phyloP scores from a whole-genome alignment of 1,140 invertebrate species.

The Sweltsa coloradensis region DNA sequence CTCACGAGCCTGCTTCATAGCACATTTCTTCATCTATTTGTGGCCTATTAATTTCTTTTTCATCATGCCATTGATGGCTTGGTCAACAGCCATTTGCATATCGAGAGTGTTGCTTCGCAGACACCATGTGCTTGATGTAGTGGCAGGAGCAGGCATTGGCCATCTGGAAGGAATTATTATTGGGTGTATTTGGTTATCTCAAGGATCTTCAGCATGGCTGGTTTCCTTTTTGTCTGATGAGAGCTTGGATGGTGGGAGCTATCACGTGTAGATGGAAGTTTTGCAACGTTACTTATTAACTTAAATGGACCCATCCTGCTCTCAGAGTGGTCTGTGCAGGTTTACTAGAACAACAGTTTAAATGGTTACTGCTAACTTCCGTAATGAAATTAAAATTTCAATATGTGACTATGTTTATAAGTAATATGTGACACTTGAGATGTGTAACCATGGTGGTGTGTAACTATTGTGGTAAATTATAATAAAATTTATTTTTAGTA shows the following conservation, averaged over 20 bases:
- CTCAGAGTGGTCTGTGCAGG: too few species aligned
- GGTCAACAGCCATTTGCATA: constrained; percentile 59
- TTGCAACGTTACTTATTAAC: too few species aligned
- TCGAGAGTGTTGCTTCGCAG: constrained; percentile 70
- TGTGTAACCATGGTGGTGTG: too few species aligned
- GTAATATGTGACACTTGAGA: too few species aligned
- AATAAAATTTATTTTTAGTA: too few species aligned
- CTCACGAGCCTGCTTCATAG: constrained; percentile 68
- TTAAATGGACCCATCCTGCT: too few species aligned
- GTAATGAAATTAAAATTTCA: too few species aligned
- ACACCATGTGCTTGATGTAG: constrained; percentile 80
- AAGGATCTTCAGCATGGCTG: constrained; percentile 33
- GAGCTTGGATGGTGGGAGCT: constrained; percentile 39
- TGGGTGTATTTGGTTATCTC: constrained; percentile 50
- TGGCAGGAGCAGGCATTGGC: constrained; percentile 62
- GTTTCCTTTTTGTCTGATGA: constrained; percentile 41
- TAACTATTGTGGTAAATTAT: too few species aligned
- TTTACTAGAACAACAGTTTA: too few species aligned
- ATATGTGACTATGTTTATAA: too few species aligned
- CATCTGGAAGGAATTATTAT: constrained; percentile 57
- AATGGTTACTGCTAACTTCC: too few species aligned
- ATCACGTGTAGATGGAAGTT: constrained; percentile 40
- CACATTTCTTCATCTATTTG: constrained; percentile 50
- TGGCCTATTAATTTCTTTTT: constrained; percentile 26
- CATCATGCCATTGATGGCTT: constrained; percentile 44